Evolutionary conservation across 2,113 vertebrate species (phyloP), one percentile per base, ranked within the genome.

Genomic region (Hystrix brachyura): DNA sequence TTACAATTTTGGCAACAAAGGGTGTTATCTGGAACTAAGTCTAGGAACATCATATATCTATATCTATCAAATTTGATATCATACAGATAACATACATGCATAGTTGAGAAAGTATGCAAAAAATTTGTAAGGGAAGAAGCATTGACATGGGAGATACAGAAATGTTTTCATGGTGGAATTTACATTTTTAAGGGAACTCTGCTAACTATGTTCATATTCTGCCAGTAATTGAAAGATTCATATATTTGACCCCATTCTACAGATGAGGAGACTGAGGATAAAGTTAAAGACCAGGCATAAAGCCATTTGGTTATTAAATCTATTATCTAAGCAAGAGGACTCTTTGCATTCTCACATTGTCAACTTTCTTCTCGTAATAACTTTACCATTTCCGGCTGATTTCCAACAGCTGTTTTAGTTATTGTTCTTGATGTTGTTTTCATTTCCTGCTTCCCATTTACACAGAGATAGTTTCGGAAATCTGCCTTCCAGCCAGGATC

Each of bases 361-460:
- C 96, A 86, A 64, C 81, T 92, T 62, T 62, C 83, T 90, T 86
- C 85, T 82, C n/a, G 7, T 87, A 93, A 95, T 38, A 88, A 79
- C 14, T 10, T 60, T 53, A 32, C 69, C 86, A 55, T 93, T 96
- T 97, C 94, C 23, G 4, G 87, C 65, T 92, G 80, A 88, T 94
- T 91, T 82, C 82, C 95, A 92, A 79, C 91, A 96, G 90, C 87
- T 94, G 55, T 94, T 92, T 93, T 92, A 82, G 82, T 97, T 96
- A 87, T 89, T 87, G 82, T 92, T 76, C 93, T 79, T 0, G 0
- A 87, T 53, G 64, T 53, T 82, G 51, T 91, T 87, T 95, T 96
- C 91, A 86, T 90, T 96, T 96, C 93, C 95, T 94, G 91, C 12
- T 91, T 57, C 27, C 88, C 72, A 86, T 88, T 97, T 94, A 65